These are phyloP conservation scores for Amphiprion percula DNA, from an alignment of 2,113 vertebrate genomes.

Conservation along the genomic window DNA sequence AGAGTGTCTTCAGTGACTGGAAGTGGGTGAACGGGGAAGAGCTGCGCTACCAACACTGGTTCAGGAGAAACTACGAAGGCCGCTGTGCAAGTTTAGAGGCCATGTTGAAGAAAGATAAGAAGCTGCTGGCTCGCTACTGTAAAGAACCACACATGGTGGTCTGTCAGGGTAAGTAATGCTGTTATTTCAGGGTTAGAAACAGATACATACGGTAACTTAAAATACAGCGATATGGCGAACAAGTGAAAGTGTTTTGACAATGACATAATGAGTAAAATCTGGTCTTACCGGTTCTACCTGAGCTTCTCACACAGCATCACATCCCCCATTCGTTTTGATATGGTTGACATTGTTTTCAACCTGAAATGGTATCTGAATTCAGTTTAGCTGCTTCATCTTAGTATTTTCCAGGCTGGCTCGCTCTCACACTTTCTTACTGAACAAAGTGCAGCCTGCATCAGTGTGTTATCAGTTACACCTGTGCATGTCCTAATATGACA, in stretches of 20 bases:
- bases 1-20: conserved; percentile 6
- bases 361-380: no score
- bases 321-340: background rate
- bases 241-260: background rate
- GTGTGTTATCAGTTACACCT: no score
- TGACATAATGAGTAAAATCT: no score
- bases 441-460: no score
- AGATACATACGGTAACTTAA: background rate
- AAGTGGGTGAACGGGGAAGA: conserved; percentile 46
- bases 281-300: background rate
- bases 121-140: conserved; percentile 50
- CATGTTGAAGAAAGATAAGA: conserved; percentile 31
- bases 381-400: no score
- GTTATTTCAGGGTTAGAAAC: background rate
- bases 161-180: conserved; percentile 51
- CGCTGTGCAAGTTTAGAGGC: conserved; percentile 59
- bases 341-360: background rate
- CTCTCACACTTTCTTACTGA: no score
- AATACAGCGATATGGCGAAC: background rate
- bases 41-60: conserved; percentile 47
- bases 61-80: conserved; percentile 21
- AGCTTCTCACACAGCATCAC: background rate
- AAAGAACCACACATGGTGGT: conserved; percentile 35
- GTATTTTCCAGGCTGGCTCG: no score
- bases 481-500: no score